A percentile compares a stretch with the other conserved stretches of the same genome.
Conservation (phyloP, 2,888 invertebrate species). For the Protodeltote pygarga region DNA sequence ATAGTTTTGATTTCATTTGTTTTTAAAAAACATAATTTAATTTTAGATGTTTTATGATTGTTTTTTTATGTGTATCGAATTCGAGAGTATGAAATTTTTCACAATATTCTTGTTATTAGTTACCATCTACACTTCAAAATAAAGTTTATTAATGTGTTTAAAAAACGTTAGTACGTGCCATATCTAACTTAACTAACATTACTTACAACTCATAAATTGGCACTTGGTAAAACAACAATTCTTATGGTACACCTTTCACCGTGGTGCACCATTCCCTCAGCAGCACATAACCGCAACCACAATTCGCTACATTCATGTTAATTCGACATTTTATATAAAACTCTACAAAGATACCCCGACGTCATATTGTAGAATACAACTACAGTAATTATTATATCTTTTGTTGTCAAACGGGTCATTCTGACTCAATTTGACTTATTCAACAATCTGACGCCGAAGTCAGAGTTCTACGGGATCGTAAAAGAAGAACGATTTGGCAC, state of each 20-base stretch:
- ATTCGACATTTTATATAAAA: constrained; percentile 32
- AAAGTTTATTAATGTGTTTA: constrained; percentile 34
- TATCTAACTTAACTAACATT: constrained; percentile 42
- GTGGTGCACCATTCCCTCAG: constrained; percentile 31
- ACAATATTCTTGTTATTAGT: background rate
- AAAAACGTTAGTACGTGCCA: constrained; percentile 51
- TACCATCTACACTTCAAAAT: constrained; percentile 42
- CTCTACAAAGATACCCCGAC: constrained; percentile 6
- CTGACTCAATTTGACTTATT: constrained; percentile 10
- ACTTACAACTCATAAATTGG: constrained; percentile 53
- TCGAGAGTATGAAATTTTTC: too few species aligned
- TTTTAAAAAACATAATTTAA: too few species aligned
- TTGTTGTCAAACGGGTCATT: constrained; percentile 7
- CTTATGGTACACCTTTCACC: constrained; percentile 36
- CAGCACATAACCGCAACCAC: constrained; percentile 23
- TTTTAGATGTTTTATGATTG: too few species aligned
- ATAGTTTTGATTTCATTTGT: too few species aligned
- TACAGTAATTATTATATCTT: constrained; percentile 1
- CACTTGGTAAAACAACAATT: constrained; percentile 52
- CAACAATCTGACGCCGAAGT: constrained; percentile 26
- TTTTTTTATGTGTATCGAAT: too few species aligned
- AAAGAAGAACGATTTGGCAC: constrained; percentile 65
- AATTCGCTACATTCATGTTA: constrained; percentile 18
- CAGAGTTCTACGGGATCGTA: constrained; percentile 28
- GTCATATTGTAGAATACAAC: constrained; percentile 18